Evolutionary conservation across 2,113 vertebrate genomes (phyloP).

Genomic region (Nematolebias whitei): DNA sequence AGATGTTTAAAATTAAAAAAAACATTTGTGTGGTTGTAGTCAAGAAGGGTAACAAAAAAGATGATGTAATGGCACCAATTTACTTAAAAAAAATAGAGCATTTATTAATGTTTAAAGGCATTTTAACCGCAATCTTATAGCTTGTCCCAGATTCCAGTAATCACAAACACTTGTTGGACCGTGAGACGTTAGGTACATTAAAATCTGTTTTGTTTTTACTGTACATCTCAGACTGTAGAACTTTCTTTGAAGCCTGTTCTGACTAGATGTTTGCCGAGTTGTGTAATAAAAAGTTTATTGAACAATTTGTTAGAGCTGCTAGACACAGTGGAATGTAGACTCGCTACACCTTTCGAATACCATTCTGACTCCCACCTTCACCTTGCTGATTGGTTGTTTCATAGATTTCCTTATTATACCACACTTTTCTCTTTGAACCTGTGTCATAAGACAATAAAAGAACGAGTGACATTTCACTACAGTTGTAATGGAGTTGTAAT

Average conservation of each 20-base stretch:
- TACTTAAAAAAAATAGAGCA: background rate
- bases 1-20: constrained; percentile 26
- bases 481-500: background rate
- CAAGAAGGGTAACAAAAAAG: constrained; percentile 11
- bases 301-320: constrained; percentile 27
- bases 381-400: background rate
- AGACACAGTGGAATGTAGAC: constrained; percentile 48
- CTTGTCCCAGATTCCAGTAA: background rate
- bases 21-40: background rate
- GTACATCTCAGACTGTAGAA: constrained; percentile 8
- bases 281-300: constrained; percentile 35
- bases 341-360: constrained; percentile 16
- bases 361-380: constrained; percentile 10
- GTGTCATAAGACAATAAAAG: background rate
- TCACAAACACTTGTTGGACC: background rate
- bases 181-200: background rate
- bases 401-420: background rate
- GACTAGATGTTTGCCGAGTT: constrained; percentile 30
- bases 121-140: background rate
- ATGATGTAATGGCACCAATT: constrained; percentile 3
- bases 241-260: constrained; percentile 33
- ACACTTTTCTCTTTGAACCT: background rate
- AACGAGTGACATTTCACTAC: background rate
- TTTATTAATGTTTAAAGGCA: background rate
- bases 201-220: constrained; percentile 4